Base-by-base conservation (phyloP, 2,888 invertebrate genomes). In the Metellina segmentata region DNA sequence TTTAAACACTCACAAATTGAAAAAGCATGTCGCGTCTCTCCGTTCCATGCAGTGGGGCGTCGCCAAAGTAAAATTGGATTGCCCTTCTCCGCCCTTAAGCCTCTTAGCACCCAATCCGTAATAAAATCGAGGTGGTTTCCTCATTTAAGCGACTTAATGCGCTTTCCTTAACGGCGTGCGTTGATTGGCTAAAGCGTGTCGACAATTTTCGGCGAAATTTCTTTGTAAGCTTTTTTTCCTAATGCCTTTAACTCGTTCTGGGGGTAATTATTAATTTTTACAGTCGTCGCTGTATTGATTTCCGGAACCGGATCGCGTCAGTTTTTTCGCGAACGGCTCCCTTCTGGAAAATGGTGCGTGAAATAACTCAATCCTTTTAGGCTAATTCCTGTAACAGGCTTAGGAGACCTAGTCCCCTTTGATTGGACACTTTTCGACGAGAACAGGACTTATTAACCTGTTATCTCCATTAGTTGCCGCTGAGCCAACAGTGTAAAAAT, bases 11-110 rank as follows among this genome's bases (percentile, higher is more conserved):
- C 52, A n/a, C 77, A 81, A 81, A 81, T 81, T 81, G 81, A 81
- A 81, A 81, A 81, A 81, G 70, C 70, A 70, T 81, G 81, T 81
- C 81, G 51, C 49, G 19, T 9, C 16, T 49, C 49, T 49, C 69
- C 70, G 70, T 70, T 77, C 49, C n/a, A 5, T 72, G 16, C 20
- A n/a, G 48, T 49, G 70, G 83, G 34, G 9, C 52, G 74, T 16
- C 70, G n/a, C 20, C 34, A 34, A 61, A 77, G 49, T 48, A 72
- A 81, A 89, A 89, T 89, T 69, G 81, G 88, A 89, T 89, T 81
- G 72, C 48, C n/a, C 72, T 16, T 61, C 16, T 74, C 34, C 79
- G 53, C 52, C 34, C 70, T 69, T 89, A 89, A 89, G 88, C 88
- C 81, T 49, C 88, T 89, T 89, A 81, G n/a, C 69, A 9, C 81